Base-by-base conservation (phyloP, 2,113 vertebrate species). In the Turnix velox region DNA sequence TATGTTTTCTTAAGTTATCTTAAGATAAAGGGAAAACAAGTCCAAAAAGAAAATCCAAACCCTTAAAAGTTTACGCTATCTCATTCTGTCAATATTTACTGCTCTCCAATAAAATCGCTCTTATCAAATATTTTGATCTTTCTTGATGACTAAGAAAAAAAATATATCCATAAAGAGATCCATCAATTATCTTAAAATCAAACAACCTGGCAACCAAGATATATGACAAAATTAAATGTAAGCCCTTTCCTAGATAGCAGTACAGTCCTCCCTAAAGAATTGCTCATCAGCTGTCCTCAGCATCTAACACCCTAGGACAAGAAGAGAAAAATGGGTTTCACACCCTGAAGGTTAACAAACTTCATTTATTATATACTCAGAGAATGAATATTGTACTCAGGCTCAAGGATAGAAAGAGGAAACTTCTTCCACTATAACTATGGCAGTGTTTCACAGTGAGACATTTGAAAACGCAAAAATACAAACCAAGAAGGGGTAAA, bases 151-250 rank as follows among this genome's bases (percentile, higher is more conserved):
- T 90, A 88, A 61, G 84, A 94, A 91, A 94, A 91, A 94, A 93
- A 82, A 88, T 39, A 84, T 33, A 65, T 33, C 23, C n/a, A 81
- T 61, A 80, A 84, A 94, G 52, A 78, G 67, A 67, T 92, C 55
- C 84, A 92, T 95, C 84, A 90, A 85, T 91, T 90, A 82, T 58
- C 80, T 94, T 89, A 94, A 91, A 89, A 94, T 91, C 85, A 96
- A 87, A 96, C 76, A 93, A 84, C 28, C 37, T 88, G 72, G 71
- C 71, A 92, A 77, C 14, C 35, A 88, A 43, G 46, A 91, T 63
- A 84, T 78, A 86, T 52, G 51, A 52, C 22, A 86, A 96, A 91
- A 92, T 91, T 76, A 85, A 93, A 82, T 54, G 31, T 54, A 87
- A 96, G 63, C 71, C 59, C 35, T 85, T 93, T 92, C 51, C 81